These are phyloP conservation scores for Chironex yamaguchii DNA, from an alignment of 30 jellyfish, hydroid and myxozoan genomes.

Conservation along the genomic window DNA sequence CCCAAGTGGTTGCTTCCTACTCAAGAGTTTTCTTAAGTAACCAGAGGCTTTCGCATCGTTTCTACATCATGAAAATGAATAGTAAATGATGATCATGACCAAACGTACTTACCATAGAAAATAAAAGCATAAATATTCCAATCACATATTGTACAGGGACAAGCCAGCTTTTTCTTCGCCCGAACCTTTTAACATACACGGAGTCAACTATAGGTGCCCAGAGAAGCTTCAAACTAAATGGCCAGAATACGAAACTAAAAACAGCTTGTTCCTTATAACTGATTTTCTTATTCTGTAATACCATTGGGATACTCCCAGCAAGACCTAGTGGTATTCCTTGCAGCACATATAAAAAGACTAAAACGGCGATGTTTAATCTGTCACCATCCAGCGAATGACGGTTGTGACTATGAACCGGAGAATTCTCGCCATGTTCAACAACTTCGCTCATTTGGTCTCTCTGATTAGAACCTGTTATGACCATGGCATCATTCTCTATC, in stretches of 20 bases:
- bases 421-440: too few relatives aligned
- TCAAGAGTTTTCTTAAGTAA: too few relatives aligned
- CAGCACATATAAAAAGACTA: slow-evolving; percentile 77
- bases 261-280: slow-evolving; percentile 91
- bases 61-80: too few relatives aligned
- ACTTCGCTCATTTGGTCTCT: too few relatives aligned
- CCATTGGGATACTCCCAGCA: slow-evolving; percentile 98
- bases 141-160: slow-evolving; percentile 91
- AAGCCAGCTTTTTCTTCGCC: slow-evolving; percentile 97
- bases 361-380: slow-evolving; percentile 62
- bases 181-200: slow-evolving; percentile 71
- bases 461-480: too few relatives aligned
- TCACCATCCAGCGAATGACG: slow-evolving; percentile 85
- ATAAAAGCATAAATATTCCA: slow-evolving; percentile 85
- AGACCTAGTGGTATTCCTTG: slow-evolving; percentile 99
- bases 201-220: slow-evolving; percentile 99
- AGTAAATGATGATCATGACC: neutral
- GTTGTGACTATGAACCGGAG: too few relatives aligned
- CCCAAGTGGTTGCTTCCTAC: too few relatives aligned
- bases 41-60: too few relatives aligned
- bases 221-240: slow-evolving; percentile 93
- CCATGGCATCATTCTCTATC: neutral
- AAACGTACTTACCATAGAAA: slow-evolving; percentile 74
- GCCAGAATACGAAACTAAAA: slow-evolving; percentile 97
- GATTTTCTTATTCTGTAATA: slow-evolving; percentile 83